phyloP scores from a whole-genome alignment of 1,140 invertebrate species.

The Drosophila dunni region DNA sequence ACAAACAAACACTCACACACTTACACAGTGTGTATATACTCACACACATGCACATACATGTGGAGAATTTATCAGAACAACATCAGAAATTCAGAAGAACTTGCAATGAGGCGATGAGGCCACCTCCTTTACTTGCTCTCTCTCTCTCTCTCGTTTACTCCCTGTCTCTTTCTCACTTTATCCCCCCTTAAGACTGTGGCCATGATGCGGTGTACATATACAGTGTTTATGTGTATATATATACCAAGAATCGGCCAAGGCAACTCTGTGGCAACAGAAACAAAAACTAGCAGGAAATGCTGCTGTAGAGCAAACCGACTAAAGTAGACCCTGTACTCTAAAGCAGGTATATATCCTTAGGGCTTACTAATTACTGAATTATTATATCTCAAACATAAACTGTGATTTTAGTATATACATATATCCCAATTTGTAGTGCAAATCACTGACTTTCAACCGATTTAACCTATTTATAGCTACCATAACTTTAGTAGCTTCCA shows the following conservation, averaged over 20 bases:
- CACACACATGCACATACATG: slow-evolving; percentile 35
- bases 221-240: slow-evolving; percentile 34
- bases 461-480: too few species aligned
- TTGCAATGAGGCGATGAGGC: slow-evolving; percentile 49
- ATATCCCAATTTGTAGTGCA: too few species aligned
- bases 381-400: too few species aligned
- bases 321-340: too few species aligned
- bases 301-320: slow-evolving; percentile 13
- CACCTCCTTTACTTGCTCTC: neutral
- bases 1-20: neutral
- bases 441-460: too few species aligned
- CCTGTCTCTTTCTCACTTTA: too few species aligned
- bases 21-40: neutral
- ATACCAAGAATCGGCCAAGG: slow-evolving; percentile 81
- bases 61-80: slow-evolving; percentile 81
- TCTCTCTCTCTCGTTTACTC: too few species aligned
- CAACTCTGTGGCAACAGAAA: slow-evolving; percentile 49
- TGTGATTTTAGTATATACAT: too few species aligned
- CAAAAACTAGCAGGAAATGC: slow-evolving; percentile 25
- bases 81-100: slow-evolving; percentile 83
- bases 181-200: slow-evolving; percentile 3
- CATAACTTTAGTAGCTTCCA: too few species aligned
- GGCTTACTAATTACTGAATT: too few species aligned
- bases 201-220: slow-evolving; percentile 42
- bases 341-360: too few species aligned